Conservation (phyloP, 2,113 vertebrate genomes). For the Sinocyclocheilus maitianheensis region DNA sequence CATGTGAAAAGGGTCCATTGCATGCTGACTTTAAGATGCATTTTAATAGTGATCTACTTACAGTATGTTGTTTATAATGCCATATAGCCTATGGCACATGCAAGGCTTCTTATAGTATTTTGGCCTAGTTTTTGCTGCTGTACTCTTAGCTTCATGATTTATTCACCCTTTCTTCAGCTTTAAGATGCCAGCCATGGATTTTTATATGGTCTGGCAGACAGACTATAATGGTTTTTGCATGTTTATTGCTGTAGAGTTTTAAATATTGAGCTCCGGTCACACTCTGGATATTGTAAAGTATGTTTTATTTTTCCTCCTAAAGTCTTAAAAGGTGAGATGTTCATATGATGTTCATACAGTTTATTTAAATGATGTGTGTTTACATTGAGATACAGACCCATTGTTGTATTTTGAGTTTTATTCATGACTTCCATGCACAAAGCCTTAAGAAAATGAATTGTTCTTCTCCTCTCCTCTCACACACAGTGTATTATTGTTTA, state of each 20-base stretch:
- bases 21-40: not conserved
- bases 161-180: not conserved
- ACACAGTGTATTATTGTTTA: not conserved
- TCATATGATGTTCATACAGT: not conserved
- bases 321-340: not conserved
- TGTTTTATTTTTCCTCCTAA: not conserved
- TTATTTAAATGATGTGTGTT: too few relatives aligned
- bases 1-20: too few relatives aligned
- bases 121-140: conserved; percentile 11
- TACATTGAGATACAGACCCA: not conserved
- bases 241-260: not conserved
- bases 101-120: not conserved
- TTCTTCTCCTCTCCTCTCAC: not conserved
- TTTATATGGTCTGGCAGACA: too few relatives aligned
- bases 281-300: not conserved
- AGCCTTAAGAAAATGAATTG: not conserved
- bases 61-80: too few relatives aligned
- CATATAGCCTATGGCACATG: not conserved
- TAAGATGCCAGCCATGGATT: not conserved
- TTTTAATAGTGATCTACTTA: not conserved
- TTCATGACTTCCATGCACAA: not conserved
- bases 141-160: not conserved
- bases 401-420: not conserved
- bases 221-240: not conserved
- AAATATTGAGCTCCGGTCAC: not conserved